Evolutionary conservation across 2,888 invertebrate species (phyloP).

Genomic region (Agonum fuliginosum): DNA sequence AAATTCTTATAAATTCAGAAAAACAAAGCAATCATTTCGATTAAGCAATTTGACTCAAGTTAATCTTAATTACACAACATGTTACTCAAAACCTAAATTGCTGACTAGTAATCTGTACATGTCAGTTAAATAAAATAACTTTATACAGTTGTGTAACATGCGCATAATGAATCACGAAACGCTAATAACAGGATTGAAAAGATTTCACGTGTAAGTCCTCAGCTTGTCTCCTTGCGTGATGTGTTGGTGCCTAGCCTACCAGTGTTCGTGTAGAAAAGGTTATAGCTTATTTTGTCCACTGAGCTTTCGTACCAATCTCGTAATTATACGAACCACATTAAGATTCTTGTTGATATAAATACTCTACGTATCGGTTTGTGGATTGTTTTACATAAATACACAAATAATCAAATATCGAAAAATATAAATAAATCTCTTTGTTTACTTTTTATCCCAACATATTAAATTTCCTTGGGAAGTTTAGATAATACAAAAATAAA

Average conservation of each 20-base stretch:
- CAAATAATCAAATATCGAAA: too few relatives aligned
- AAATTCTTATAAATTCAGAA: neutral
- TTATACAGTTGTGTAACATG: constrained; percentile 35
- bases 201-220: constrained; percentile 26
- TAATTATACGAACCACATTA: too few relatives aligned
- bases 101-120: constrained; percentile 19
- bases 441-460: too few relatives aligned
- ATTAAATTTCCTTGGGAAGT: too few relatives aligned
- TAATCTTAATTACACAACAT: constrained; percentile 10
- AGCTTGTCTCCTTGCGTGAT: constrained; percentile 12
- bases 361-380: too few relatives aligned
- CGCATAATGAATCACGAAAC: constrained; percentile 37
- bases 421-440: too few relatives aligned
- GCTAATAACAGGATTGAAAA: constrained; percentile 41
- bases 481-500: too few relatives aligned
- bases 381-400: too few relatives aligned
- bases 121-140: constrained; percentile 21
- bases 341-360: too few relatives aligned
- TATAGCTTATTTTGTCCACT: too few relatives aligned
- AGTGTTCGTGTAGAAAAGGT: too few relatives aligned
- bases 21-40: neutral
- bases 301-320: too few relatives aligned
- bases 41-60: constrained; percentile 7
- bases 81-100: neutral
- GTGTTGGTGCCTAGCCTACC: constrained; percentile 1